Evolutionary conservation across 2,797 vertebrate genomes (phyloP).

Genomic region (Eupleurogrammus muticus): DNA sequence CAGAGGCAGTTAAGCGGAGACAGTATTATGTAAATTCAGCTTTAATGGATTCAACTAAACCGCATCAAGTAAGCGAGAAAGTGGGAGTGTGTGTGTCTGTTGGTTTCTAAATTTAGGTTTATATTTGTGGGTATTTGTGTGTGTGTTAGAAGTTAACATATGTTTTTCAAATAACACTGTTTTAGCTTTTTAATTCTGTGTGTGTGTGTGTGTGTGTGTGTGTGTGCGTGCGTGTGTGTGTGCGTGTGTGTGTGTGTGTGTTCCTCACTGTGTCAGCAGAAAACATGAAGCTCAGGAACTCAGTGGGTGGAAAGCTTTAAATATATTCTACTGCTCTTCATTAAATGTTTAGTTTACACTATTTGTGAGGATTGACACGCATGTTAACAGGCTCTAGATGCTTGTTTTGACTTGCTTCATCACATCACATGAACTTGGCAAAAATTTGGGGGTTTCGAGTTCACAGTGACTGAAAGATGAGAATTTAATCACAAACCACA

Average conservation of each 20-base stretch:
- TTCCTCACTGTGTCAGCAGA: conserved; percentile 3
- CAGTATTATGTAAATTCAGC: conserved; percentile 62
- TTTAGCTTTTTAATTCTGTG: neutral
- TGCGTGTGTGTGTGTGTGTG: neutral
- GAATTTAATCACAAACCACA: neutral
- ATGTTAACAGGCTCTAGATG: neutral
- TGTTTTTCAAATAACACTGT: too few species aligned
- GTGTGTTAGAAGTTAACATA: neutral
- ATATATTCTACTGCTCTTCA: neutral
- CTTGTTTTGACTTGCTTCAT: neutral
- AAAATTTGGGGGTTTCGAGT: neutral
- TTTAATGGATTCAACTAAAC: conserved; percentile 65
- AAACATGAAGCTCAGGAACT: neutral
- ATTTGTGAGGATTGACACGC: neutral
- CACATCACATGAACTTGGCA: neutral
- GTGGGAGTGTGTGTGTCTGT: neutral
- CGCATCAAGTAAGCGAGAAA: conserved; percentile 39
- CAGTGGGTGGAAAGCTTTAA: neutral
- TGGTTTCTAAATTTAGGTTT: too few species aligned
- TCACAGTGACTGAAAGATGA: neutral
- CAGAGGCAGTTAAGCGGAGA: conserved; percentile 49
- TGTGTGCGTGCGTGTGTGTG: conserved; percentile 11
- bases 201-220: conserved; percentile 4
- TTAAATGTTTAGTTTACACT: neutral
- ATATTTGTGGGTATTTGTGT: neutral